Evolutionary conservation across 2,113 vertebrate genomes (phyloP).

Genomic region (Sorex fumeus): DNA sequence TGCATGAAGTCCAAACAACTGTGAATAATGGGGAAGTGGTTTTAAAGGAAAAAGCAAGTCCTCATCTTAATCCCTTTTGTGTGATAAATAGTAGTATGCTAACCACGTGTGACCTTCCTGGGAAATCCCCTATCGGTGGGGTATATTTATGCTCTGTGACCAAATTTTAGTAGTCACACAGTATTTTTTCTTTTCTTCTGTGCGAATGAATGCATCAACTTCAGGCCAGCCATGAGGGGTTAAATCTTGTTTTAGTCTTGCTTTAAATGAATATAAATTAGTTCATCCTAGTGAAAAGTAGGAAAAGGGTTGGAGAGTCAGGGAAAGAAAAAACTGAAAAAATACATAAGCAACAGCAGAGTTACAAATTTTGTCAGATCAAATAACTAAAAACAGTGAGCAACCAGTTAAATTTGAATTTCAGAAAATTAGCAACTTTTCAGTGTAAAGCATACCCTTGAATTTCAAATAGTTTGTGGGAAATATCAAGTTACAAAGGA

Average conservation of each 20-base stretch:
- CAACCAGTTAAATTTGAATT: conserved; percentile 23
- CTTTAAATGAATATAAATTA: conserved; percentile 10
- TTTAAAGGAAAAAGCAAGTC: not conserved
- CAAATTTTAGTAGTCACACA: not conserved
- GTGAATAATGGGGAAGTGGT: not conserved
- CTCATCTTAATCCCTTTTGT: not conserved
- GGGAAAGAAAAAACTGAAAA: not conserved
- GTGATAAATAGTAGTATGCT: not conserved
- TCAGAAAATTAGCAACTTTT: conserved; percentile 44
- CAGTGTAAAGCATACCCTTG: not conserved
- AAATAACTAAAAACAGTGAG: conserved; percentile 36
- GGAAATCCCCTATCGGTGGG: not conserved
- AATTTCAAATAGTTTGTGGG: not conserved
- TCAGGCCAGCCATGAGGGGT: not conserved
- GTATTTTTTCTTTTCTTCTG: not conserved
- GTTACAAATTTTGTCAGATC: conserved; percentile 38
- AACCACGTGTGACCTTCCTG: not conserved
- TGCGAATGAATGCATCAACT: not conserved
- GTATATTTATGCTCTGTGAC: not conserved
- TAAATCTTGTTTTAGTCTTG: not conserved
- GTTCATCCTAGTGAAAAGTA: not conserved
- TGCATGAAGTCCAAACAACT: not conserved
- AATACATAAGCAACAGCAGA: conserved; percentile 9
- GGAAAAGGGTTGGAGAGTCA: not conserved
- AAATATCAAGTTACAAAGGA: conserved; percentile 23